Evolutionary conservation across 1,140 invertebrate species (phyloP).

Genomic region (Akabosia matsudoensis): DNA sequence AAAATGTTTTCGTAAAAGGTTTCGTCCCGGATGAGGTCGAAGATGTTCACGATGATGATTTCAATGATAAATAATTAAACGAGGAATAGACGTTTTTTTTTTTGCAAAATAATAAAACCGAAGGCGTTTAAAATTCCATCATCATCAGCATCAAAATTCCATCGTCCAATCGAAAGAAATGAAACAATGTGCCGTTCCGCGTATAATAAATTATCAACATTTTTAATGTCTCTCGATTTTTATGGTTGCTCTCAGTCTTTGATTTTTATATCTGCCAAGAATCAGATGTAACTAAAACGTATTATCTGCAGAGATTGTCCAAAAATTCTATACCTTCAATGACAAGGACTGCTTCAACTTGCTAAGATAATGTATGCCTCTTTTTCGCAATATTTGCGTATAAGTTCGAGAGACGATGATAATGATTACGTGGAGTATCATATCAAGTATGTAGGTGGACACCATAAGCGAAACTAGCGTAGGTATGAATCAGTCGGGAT

Average conservation of each 20-base stretch:
- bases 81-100: not conserved
- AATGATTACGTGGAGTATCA: not conserved
- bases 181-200: slow-evolving; percentile 3
- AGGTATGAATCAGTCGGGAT: too few species aligned
- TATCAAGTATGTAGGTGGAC: slow-evolving; percentile 8
- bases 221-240: not conserved
- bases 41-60: not conserved
- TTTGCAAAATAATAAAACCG: not conserved
- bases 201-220: slow-evolving; percentile 4
- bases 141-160: not conserved
- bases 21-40: not conserved
- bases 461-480: not conserved
- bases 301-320: too few species aligned
- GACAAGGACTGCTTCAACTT: too few species aligned
- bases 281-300: not conserved
- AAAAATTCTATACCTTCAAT: too few species aligned
- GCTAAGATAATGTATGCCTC: too few species aligned
- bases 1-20: not conserved
- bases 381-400: slow-evolving; percentile 6
- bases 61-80: slow-evolving; percentile 18
- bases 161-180: not conserved
- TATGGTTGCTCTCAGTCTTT: not conserved
- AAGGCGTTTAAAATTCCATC: slow-evolving; percentile 13
- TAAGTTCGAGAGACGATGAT: not conserved
- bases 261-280: too few species aligned